Evolutionary conservation across 2,888 invertebrate species (phyloP), one percentile per base, ranked within the genome.

Genomic region (Synergus itoensis): DNA sequence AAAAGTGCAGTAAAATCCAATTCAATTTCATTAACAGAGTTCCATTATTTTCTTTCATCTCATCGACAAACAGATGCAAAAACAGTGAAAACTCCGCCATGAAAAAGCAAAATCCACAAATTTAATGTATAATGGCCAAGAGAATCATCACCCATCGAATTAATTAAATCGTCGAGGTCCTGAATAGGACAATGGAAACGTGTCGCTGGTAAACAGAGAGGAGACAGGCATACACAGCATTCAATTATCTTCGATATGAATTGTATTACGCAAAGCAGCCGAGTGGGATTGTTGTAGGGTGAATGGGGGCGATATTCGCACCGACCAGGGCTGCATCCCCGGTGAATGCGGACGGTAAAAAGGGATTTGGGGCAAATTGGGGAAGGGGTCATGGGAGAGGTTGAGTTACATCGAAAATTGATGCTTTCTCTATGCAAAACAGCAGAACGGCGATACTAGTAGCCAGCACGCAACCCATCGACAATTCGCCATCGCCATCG

Each of bases 371-470:
- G 65, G 63, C 79, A 4, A 16, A 53, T 1, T 8, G 77, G 77
- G 63, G 80, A 80, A 45, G 76, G 62, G 76, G 40, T 76, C 63
- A 79, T 80, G 79, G 78, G 79, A 57, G 77, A 43, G 76, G 62
- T 69, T 78, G 84, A 82, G 80, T 82, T 80, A 81, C 82, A 78
- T 85, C 87, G 88, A 88, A 90, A 91, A 91, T 91, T 89, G 89
- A 91, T 90, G 91, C 86, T 88, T 90, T 90, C 87, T 86, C 88
- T 90, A 90, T 90, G 91, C 90, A 91, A 91, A 91, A 87, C 86
- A 89, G 90, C 86, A 86, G 86, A 88, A 89, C 86, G 87, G 86
- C 87, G 85, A 85, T 86, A 86, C 87, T 89, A 87, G 85, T 87
- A 87, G 87, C 81, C 85, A 85, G 84, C 89, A 89, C 88, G 89